Percentiles rank a stretch among this genome's conserved stretches.
Evolutionary conservation across 2,797 vertebrate species (phyloP).

Genomic region (Lemur catta): DNA sequence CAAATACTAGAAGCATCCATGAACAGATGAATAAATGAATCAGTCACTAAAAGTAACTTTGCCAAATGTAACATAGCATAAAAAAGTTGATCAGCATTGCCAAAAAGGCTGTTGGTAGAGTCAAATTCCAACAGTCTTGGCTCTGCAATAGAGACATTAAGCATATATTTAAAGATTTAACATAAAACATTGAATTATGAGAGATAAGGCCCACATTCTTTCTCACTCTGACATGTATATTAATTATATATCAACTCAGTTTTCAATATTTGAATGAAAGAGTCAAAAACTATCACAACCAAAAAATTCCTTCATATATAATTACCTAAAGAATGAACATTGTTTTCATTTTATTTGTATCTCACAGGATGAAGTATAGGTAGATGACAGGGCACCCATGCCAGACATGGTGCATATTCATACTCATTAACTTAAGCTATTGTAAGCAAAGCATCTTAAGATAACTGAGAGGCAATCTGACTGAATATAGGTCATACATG

Average conservation of each 20-base stretch:
- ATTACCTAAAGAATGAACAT: background rate
- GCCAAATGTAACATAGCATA: slow-evolving; percentile 1
- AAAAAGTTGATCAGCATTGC: slow-evolving; percentile 8
- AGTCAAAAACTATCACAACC: slow-evolving; percentile 19
- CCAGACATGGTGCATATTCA: background rate
- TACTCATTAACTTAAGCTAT: background rate
- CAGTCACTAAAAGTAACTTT: slow-evolving; percentile 49
- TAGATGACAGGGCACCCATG: background rate
- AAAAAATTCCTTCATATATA: background rate
- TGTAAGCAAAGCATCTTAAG: background rate
- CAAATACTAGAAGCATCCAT: slow-evolving; percentile 34
- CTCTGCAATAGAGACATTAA: slow-evolving; percentile 9
- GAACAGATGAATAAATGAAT: slow-evolving; percentile 31
- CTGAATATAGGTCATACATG: background rate
- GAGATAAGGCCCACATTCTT: background rate
- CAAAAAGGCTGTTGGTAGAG: slow-evolving; percentile 43
- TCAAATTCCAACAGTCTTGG: slow-evolving; percentile 34
- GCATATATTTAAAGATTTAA: slow-evolving; percentile 35
- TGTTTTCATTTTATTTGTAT: background rate
- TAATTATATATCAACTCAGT: background rate
- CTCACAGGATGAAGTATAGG: background rate
- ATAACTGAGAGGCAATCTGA: background rate
- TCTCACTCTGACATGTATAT: background rate
- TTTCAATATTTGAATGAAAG: slow-evolving; percentile 56
- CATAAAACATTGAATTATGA: slow-evolving; percentile 34